A percentile compares a stretch with the other conserved stretches of the same genome.
phyloP scores from a whole-genome alignment of 2,888 invertebrate genomes.

The Fissipunctia ypsillon region DNA sequence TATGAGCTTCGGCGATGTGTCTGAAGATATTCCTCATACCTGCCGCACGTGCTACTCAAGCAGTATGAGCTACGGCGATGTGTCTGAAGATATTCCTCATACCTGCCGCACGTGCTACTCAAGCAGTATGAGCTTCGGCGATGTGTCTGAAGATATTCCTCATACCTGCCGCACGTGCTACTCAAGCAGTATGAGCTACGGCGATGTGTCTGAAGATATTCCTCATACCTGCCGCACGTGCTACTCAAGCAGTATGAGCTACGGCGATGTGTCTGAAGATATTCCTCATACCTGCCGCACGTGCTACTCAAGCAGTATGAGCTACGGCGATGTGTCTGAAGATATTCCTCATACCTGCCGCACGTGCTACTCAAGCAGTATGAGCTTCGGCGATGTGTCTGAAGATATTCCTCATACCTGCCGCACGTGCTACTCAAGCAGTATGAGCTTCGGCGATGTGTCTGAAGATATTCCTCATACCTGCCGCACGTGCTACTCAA shows the following conservation, averaged over 20 bases:
- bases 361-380: conserved; percentile 54
- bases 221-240: conserved; percentile 47
- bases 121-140: conserved; percentile 30
- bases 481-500: conserved; percentile 57
- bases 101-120: conserved; percentile 53
- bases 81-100: conserved; percentile 26
- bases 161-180: conserved; percentile 49
- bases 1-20: conserved; percentile 16
- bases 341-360: conserved; percentile 39
- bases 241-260: conserved; percentile 45
- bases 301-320: conserved; percentile 52
- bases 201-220: conserved; percentile 26
- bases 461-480: conserved; percentile 32
- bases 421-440: conserved; percentile 54
- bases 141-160: conserved; percentile 26
- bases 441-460: conserved; percentile 7
- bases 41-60: conserved; percentile 58
- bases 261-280: conserved; percentile 22
- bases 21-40: conserved; percentile 31
- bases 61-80: conserved; percentile 1
- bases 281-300: conserved; percentile 41
- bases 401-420: conserved; percentile 40
- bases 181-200: conserved; percentile 42
- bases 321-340: conserved; percentile 12
- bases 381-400: conserved; percentile 16